Conservation (phyloP, 1,140 invertebrate genomes). For the Drosophila kanapiae region DNA sequence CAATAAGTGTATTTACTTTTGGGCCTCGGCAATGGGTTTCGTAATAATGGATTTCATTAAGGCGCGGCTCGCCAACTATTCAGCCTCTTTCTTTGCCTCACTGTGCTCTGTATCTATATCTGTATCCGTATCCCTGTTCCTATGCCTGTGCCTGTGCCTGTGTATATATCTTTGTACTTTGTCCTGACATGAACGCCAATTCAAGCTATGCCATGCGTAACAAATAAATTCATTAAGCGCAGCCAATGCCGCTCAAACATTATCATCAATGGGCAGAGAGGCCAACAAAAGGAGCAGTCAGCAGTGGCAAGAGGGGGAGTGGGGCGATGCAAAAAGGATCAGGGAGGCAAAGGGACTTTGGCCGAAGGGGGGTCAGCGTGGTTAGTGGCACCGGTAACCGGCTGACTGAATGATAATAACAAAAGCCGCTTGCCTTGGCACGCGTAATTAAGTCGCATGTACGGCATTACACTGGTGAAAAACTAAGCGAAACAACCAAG, state of each 20-base stretch:
- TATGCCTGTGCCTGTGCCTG: background rate
- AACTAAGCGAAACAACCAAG: too few species aligned
- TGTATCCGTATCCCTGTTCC: slow-evolving; percentile 1
- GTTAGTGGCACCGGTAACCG: slow-evolving; percentile 48
- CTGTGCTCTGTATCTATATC: slow-evolving; percentile 1
- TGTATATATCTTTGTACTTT: slow-evolving; percentile 3
- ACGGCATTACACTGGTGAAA: slow-evolving; percentile 28
- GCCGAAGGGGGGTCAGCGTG: slow-evolving; percentile 11
- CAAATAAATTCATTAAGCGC: slow-evolving; percentile 89
- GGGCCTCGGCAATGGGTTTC: slow-evolving; percentile 71
- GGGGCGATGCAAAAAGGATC: background rate
- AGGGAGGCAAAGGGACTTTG: background rate
- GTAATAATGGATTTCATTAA: slow-evolving; percentile 84
- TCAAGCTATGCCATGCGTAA: slow-evolving; percentile 83
- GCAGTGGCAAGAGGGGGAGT: background rate
- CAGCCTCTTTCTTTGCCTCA: slow-evolving; percentile 40
- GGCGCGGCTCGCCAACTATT: slow-evolving; percentile 55
- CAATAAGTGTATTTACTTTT: slow-evolving; percentile 81
- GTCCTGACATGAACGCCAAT: slow-evolving; percentile 67
- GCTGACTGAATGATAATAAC: slow-evolving; percentile 80
- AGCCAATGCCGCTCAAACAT: slow-evolving; percentile 78
- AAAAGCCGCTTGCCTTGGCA: slow-evolving; percentile 75
- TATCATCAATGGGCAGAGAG: slow-evolving; percentile 65
- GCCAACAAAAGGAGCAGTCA: slow-evolving; percentile 47
- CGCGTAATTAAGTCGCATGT: slow-evolving; percentile 81